phyloP scores from a whole-genome alignment of 2,888 invertebrate species.

The Leucophora obtusa region DNA sequence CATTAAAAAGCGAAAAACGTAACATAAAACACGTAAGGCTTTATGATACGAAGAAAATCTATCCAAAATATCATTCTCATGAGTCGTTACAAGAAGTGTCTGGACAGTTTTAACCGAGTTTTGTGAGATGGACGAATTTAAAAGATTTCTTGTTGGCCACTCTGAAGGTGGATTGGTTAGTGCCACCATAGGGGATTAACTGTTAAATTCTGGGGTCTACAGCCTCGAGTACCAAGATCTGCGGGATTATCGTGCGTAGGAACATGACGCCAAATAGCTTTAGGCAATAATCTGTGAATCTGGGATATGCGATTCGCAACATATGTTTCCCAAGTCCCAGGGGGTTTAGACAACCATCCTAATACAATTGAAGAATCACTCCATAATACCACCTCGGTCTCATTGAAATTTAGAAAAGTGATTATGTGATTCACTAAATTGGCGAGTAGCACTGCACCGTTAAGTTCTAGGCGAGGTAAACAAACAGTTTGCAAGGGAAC shows the following conservation, averaged over 20 bases:
- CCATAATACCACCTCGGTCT: not conserved
- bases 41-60: too few relatives aligned
- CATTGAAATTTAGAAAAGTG: not conserved
- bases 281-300: not conserved
- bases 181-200: conserved; percentile 2
- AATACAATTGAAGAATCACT: conserved; percentile 12
- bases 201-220: not conserved
- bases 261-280: conserved; percentile 7
- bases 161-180: too few relatives aligned
- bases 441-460: conserved; percentile 17
- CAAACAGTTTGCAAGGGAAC: conserved; percentile 8
- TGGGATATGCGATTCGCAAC: conserved; percentile 21
- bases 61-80: too few relatives aligned
- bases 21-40: too few relatives aligned
- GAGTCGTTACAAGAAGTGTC: too few relatives aligned
- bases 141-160: too few relatives aligned
- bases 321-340: conserved; percentile 21
- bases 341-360: conserved; percentile 15
- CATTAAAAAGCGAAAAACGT: too few relatives aligned
- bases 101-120: too few relatives aligned
- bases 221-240: conserved; percentile 6
- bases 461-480: conserved; percentile 13
- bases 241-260: conserved; percentile 14
- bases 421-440: conserved; percentile 4
- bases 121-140: too few relatives aligned